Conservation (phyloP, 2,797 vertebrate species). For the Galagoides demidoff region DNA sequence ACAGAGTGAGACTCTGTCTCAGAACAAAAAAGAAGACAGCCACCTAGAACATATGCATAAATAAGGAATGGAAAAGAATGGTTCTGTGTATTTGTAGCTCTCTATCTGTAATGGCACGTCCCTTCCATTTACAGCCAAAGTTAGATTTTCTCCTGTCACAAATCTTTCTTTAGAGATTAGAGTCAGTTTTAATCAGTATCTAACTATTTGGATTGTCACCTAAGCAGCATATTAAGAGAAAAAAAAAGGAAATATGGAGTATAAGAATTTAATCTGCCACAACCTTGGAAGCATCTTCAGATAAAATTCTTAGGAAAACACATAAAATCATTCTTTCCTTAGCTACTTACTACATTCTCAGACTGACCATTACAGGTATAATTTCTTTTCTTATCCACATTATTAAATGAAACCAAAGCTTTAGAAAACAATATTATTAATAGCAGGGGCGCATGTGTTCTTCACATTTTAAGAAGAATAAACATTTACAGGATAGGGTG, state of each 20-base stretch:
- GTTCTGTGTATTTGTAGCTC: background rate
- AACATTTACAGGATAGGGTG: background rate
- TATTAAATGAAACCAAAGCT: conserved; percentile 56
- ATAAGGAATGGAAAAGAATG: background rate
- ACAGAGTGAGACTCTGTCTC: too few relatives aligned
- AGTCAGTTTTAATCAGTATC: background rate
- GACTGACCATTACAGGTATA: background rate
- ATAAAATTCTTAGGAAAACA: conserved; percentile 49
- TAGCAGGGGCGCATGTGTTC: conserved; percentile 27
- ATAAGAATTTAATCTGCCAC: background rate
- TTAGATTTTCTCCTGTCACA: background rate
- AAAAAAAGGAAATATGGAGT: background rate
- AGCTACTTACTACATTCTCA: background rate
- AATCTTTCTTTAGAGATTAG: conserved; percentile 8
- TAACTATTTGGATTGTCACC: conserved; percentile 19
- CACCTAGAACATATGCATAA: background rate
- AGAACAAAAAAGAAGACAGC: too few relatives aligned
- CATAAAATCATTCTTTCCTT: conserved; percentile 13
- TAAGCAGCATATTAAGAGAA: background rate
- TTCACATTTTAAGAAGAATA: conserved; percentile 50
- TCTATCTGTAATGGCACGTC: background rate
- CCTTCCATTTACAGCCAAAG: background rate
- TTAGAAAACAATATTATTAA: conserved; percentile 64
- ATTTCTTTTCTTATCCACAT: conserved; percentile 46
- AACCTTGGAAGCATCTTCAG: conserved; percentile 35